Base-by-base conservation (phyloP, 2,888 invertebrate species). In the Lochmaea crataegi region DNA sequence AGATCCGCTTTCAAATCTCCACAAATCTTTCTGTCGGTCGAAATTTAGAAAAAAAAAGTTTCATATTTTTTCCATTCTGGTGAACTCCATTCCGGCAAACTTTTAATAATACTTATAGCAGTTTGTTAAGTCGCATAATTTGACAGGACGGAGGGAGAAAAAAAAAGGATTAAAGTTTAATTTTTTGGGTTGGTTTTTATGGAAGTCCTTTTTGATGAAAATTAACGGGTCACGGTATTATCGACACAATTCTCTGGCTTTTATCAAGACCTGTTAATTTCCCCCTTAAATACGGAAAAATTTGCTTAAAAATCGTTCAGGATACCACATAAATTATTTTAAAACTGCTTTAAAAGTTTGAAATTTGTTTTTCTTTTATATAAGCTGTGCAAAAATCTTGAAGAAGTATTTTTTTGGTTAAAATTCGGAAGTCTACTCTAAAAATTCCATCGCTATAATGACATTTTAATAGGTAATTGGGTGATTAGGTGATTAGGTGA, bases 221-320 rank as follows among this genome's bases (percentile, higher is more conserved):
- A 68, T 68, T 68, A 61, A 68, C 1, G 61, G 38, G 41, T 61
- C 61, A 45, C 38, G 61, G 51, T 16, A 68, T 68, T 48, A 38
- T 68, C 60, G 61, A 68, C 32, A 6, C 68, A 68, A 68, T 61
- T 38, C 45, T 68, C 38, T 60, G 48, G 68, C 14, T 60, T 68
- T 68, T 51, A 22, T 32, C 6, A 6, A 32, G 32, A 7, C 32
- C 32, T 57, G 9, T 57, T 57, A 57, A 57, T 22, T 16, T 26
- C 1, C 2, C 11, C 4, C 26, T 32, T 3, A 26, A 26, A 12
- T 26, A 22, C 26, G 11, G 57, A 26, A 57, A n/a, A 57, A 26
- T 18, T 57, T 11, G 14, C 22, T 6, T 26, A 12, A 18, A n/a
- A n/a, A n/a, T 6, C 1, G 48, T n/a, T n/a, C n/a, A n/a, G n/a